A percentile compares a stretch with the other conserved stretches of the same genome.
Evolutionary conservation across 2,888 invertebrate genomes (phyloP).

Genomic region (Xestoiulus laeticollis): DNA sequence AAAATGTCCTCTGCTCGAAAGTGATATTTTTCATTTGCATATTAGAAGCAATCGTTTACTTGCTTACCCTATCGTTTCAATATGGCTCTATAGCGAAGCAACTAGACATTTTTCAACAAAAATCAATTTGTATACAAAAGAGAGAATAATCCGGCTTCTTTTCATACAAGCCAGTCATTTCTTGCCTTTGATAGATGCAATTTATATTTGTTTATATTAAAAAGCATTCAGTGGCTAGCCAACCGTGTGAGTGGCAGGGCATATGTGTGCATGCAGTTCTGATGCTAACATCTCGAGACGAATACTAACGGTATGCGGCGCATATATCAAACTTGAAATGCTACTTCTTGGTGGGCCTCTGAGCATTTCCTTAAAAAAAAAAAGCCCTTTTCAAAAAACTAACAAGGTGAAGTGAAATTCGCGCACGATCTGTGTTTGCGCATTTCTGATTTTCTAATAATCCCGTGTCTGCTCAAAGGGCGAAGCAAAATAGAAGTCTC

Average conservation of each 20-base stretch:
- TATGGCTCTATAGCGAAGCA: neutral
- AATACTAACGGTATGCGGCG: too few species aligned
- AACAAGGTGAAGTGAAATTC: neutral
- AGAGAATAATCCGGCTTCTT: neutral
- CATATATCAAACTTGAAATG: neutral
- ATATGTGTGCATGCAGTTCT: too few species aligned
- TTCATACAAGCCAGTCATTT: neutral
- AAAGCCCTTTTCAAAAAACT: neutral
- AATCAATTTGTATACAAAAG: neutral
- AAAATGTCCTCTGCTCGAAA: too few species aligned
- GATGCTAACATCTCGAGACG: too few species aligned
- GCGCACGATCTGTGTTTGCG: neutral
- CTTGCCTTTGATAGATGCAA: neutral
- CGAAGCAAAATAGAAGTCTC: neutral
- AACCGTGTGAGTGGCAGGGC: too few species aligned
- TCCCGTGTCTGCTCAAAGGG: neutral
- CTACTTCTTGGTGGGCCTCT: neutral
- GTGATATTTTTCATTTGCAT: too few species aligned
- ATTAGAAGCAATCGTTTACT: too few species aligned
- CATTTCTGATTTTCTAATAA: neutral
- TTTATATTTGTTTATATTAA: neutral
- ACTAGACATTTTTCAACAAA: neutral
- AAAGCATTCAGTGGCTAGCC: neutral
- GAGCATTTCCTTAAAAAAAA: neutral
- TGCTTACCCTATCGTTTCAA: neutral